Percentiles rank a stretch among this genome's conserved stretches.
Evolutionary conservation across 1,140 invertebrate genomes (phyloP).

Genomic region (Amphibalanus amphitrite): DNA sequence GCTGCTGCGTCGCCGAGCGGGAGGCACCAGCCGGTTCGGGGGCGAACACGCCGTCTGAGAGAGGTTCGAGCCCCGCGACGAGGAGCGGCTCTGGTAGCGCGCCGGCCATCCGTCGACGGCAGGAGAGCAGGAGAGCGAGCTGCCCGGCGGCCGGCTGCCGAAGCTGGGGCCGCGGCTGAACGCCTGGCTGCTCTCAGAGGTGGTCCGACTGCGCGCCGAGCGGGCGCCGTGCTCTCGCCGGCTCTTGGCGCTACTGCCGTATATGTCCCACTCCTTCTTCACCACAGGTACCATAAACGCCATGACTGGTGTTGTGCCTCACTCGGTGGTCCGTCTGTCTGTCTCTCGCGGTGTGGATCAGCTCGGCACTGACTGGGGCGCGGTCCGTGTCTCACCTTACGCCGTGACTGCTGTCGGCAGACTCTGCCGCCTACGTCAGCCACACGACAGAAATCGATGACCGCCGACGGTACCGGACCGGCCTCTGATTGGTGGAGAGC

Average conservation of each 20-base stretch:
- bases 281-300: constrained; percentile 87
- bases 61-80: neutral
- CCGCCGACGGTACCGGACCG: neutral
- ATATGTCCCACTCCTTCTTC: constrained; percentile 82
- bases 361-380: no score
- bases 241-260: constrained; percentile 25
- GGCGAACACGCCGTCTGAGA: neutral
- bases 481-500: neutral
- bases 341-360: no score
- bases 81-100: neutral
- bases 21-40: neutral
- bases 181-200: neutral
- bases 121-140: neutral
- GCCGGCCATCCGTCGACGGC: neutral
- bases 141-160: neutral
- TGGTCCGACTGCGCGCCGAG: neutral
- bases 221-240: neutral
- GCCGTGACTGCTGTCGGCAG: no score
- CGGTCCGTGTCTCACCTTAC: no score
- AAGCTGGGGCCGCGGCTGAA: neutral
- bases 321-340: no score
- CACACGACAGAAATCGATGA: neutral
- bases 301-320: constrained; percentile 37
- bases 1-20: no score
- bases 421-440: neutral